A percentile compares a stretch with the other conserved stretches of the same genome.
Evolutionary conservation across 1,140 invertebrate species (phyloP).

Genomic region (Danaus melanippus): DNA sequence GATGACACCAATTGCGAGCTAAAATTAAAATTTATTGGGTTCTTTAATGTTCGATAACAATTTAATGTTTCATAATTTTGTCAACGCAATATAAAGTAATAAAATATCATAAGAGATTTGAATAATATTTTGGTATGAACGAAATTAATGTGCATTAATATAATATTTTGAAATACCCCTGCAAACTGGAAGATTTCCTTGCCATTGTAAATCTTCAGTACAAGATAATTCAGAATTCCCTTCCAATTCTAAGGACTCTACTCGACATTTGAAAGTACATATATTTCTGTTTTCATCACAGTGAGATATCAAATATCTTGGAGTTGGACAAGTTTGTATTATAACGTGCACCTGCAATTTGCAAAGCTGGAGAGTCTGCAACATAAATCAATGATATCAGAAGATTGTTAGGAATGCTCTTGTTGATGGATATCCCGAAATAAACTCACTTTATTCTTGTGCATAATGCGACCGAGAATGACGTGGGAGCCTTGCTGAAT

Average conservation of each 20-base stretch:
- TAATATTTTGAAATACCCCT: slow-evolving; percentile 25
- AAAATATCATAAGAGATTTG: no score
- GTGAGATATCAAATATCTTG: slow-evolving; percentile 36
- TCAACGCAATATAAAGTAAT: no score
- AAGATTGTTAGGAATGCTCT: slow-evolving; percentile 5
- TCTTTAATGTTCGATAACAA: neutral
- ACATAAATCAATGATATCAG: slow-evolving; percentile 10
- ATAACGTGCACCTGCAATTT: slow-evolving; percentile 49
- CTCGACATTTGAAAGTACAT: slow-evolving; percentile 45
- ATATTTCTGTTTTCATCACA: slow-evolving; percentile 31
- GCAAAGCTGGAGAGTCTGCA: slow-evolving; percentile 43
- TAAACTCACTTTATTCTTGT: slow-evolving; percentile 37
- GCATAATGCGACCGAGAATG: slow-evolving; percentile 36
- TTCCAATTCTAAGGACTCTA: slow-evolving; percentile 31
- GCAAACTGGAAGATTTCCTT: slow-evolving; percentile 43
- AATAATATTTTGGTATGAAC: no score
- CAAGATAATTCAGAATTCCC: slow-evolving; percentile 30
- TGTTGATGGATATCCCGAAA: slow-evolving; percentile 8
- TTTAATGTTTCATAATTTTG: neutral
- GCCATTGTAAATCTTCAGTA: slow-evolving; percentile 38
- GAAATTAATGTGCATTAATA: no score
- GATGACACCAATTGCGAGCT: slow-evolving; percentile 43
- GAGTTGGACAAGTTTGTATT: slow-evolving; percentile 38
- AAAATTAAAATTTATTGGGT: slow-evolving; percentile 12
- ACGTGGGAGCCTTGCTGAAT: slow-evolving; percentile 42